Evolutionary conservation across 1,140 invertebrate species (phyloP).

Genomic region (Cyphomyrmex costatus): DNA sequence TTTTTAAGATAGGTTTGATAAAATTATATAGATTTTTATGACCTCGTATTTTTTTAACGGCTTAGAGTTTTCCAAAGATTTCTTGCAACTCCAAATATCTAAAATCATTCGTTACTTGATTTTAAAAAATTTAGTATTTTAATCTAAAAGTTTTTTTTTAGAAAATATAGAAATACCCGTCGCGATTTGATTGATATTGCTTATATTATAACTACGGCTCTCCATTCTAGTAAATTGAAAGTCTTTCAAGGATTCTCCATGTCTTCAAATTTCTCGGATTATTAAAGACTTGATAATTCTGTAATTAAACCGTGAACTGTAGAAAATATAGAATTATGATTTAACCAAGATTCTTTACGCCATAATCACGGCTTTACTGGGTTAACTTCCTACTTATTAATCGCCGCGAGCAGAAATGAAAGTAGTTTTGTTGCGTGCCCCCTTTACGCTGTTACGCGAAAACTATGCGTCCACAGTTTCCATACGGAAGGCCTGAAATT

Average conservation of each 20-base stretch:
- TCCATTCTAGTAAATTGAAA: neutral
- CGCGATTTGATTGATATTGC: neutral
- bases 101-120: neutral
- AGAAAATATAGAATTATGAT: neutral
- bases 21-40: neutral
- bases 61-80: neutral
- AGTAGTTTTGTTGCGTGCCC: slow-evolving; percentile 59
- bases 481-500: neutral
- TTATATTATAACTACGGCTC: slow-evolving; percentile 2
- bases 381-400: slow-evolving; percentile 62
- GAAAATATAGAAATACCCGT: neutral
- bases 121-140: neutral
- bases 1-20: neutral
- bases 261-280: neutral
- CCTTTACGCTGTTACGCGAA: slow-evolving; percentile 44
- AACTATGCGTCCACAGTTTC: slow-evolving; percentile 27
- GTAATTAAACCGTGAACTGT: neutral
- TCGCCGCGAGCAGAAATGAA: slow-evolving; percentile 62
- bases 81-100: neutral
- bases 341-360: slow-evolving; percentile 7
- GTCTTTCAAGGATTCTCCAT: neutral
- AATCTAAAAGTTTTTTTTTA: neutral
- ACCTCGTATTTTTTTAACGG: neutral
- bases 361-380: slow-evolving; percentile 17
- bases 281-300: neutral